A percentile compares a stretch with the other conserved stretches of the same genome.
Evolutionary conservation across 2,888 invertebrate species (phyloP).

Genomic region (Pristionchus exspectatus): DNA sequence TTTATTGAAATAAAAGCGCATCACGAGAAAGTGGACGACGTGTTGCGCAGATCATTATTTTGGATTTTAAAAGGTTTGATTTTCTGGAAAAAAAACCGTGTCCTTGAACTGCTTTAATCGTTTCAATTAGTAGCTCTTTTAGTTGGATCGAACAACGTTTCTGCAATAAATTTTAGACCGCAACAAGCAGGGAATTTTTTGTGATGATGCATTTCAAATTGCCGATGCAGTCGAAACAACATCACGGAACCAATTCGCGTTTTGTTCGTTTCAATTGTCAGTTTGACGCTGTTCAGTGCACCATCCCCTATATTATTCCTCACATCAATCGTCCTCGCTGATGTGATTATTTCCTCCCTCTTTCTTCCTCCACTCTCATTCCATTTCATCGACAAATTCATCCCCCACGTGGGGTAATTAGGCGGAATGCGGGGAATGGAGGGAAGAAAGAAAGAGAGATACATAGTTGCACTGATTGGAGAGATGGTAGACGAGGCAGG

Average conservation of each 20-base stretch:
- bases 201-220: no score
- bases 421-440: constrained; percentile 14
- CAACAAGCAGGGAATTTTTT: no score
- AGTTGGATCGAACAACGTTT: no score
- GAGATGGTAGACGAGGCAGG: neutral
- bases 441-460: neutral
- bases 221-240: neutral
- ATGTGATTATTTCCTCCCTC: neutral
- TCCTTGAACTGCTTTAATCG: neutral
- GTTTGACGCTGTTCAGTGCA: neutral
- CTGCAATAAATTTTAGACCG: no score
- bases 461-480: neutral
- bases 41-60: neutral
- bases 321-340: neutral
- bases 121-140: no score
- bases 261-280: neutral
- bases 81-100: neutral
- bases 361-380: neutral
- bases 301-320: neutral
- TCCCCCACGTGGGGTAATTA: constrained; percentile 16
- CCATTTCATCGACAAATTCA: constrained; percentile 4
- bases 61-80: neutral
- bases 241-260: neutral
- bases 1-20: no score
- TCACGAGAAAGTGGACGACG: neutral